Evolutionary conservation across 2,797 vertebrate genomes (phyloP).

Genomic region (Psittacula echo): DNA sequence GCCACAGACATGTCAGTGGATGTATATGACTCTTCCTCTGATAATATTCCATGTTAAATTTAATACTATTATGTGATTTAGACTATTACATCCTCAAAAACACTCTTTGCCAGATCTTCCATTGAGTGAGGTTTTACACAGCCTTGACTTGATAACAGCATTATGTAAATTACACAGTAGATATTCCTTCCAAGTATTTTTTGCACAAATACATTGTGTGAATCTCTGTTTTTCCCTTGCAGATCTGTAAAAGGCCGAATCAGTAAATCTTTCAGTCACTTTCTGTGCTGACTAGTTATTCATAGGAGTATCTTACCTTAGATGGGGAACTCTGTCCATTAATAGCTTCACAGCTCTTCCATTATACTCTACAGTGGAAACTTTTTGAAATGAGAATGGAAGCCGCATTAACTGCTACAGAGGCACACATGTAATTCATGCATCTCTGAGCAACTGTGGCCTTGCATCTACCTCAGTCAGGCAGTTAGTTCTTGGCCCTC

Average conservation of each 20-base stretch:
- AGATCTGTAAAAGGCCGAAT: background rate
- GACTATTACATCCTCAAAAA: background rate
- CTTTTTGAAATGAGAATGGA: background rate
- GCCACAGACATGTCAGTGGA: background rate
- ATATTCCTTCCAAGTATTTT: background rate
- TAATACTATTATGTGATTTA: background rate
- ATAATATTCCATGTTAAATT: background rate
- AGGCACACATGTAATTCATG: background rate
- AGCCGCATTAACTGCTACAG: background rate
- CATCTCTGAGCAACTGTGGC: background rate
- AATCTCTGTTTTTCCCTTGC: background rate
- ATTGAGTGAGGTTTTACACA: background rate
- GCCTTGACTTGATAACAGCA: background rate
- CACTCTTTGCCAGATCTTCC: background rate
- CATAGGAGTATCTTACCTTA: background rate
- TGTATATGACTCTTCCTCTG: background rate
- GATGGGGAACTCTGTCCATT: background rate
- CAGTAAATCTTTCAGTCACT: background rate
- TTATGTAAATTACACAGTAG: background rate
- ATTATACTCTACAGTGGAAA: background rate
- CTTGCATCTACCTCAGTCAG: background rate
- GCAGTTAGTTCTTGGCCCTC: background rate
- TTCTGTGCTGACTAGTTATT: background rate
- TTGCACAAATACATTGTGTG: background rate
- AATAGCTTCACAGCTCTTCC: background rate